Percentiles rank a stretch among this genome's conserved stretches.
Conservation (phyloP, 2,888 invertebrate genomes). For the Epirrhoe tristata region DNA sequence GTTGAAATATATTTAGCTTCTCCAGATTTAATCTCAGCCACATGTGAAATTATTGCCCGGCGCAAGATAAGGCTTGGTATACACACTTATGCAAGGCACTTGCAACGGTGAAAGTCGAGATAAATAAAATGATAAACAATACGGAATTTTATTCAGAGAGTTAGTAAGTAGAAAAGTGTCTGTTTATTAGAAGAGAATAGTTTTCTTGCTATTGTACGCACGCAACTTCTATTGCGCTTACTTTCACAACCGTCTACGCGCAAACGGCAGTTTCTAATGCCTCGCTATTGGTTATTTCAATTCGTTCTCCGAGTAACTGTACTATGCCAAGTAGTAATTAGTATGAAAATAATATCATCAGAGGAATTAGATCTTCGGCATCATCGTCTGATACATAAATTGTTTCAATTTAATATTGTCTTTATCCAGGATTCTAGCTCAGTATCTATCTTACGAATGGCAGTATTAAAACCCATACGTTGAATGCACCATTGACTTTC, state of each 20-base stretch:
- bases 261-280: constrained; percentile 62
- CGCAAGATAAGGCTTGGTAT: constrained; percentile 23
- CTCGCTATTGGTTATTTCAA: constrained; percentile 29
- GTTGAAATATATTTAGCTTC: constrained; percentile 36
- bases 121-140: neutral
- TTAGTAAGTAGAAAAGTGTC: constrained; percentile 8
- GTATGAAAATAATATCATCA: neutral
- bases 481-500: constrained; percentile 23
- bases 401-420: too few relatives aligned
- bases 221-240: constrained; percentile 66
- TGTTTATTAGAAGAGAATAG: constrained; percentile 10
- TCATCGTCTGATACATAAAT: neutral
- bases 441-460: too few relatives aligned
- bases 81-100: constrained; percentile 32
- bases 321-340: neutral
- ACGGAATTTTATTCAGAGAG: constrained; percentile 8
- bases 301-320: constrained; percentile 7
- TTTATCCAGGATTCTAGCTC: too few relatives aligned
- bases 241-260: constrained; percentile 73
- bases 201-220: constrained; percentile 44
- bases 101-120: constrained; percentile 41
- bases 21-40: constrained; percentile 38
- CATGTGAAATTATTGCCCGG: constrained; percentile 39
- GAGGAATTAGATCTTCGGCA: neutral
- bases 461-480: too few relatives aligned